Evolutionary conservation across 2,888 invertebrate species (phyloP), one percentile per base, ranked within the genome.

Genomic region (Eupelmus urozonus): DNA sequence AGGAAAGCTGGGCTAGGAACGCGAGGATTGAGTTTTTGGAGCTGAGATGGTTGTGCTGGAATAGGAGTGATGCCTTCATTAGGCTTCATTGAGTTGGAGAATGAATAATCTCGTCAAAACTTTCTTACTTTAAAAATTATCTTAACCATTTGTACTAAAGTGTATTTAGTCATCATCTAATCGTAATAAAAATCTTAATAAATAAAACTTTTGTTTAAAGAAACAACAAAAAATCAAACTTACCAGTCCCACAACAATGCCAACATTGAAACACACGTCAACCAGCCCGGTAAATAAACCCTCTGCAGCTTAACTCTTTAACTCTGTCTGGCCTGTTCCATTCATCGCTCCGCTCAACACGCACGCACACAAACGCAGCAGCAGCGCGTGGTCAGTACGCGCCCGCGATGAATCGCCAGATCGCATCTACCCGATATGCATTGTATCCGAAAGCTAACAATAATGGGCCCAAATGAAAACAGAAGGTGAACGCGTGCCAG

Each of bases 351-450:
- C 34, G 23, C 23, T 18, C 51, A n/a, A n/a, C 23, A 7, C 13
- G 1, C 53, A 53, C 29, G 18, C 29, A 2, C 27, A 11, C 45
- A 16, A 45, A 45, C 45, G 16, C 9, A 2, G 45, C 34, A 5
- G 34, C 34, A 34, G 34, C n/a, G 34, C 34, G 5, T 16, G 57
- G 13, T 27, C 18, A 13, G 53, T 25, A 18, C 51, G n/a, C n/a
- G n/a, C n/a, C n/a, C n/a, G n/a, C n/a, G 45, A 9, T 57, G 69
- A 42, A 69, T 60, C 71, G 60, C 34, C 62, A 57, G 73, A 73
- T 73, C 73, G 73, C 53, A 34, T 62, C 63, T 45, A 20, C 18
- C 5, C 45, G 16, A 2, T 9, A 45, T 16, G 16, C 11, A 60
- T 60, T 70, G 29, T 60, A 45, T 65, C 25, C 42, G 11, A 1